phyloP scores from a whole-genome alignment of 2,113 vertebrate species.

The Taurulus bubalis region DNA sequence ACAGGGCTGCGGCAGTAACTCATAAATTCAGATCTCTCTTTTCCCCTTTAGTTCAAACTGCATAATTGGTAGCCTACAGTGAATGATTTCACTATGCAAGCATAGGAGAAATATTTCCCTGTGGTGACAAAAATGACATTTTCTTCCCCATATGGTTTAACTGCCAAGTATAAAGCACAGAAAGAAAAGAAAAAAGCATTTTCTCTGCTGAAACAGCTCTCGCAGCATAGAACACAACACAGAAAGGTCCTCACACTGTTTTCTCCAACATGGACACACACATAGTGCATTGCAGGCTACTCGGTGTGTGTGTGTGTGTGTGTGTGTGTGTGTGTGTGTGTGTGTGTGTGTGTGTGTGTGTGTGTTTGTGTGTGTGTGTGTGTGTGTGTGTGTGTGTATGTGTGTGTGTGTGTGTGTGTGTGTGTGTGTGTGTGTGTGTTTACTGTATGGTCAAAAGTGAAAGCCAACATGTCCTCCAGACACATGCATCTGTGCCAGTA shows the following conservation, averaged over 20 bases:
- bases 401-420: too few relatives aligned
- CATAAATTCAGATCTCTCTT: constrained; percentile 34
- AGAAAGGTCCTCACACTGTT: constrained; percentile 36
- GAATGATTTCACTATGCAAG: constrained; percentile 32
- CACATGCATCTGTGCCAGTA: constrained; percentile 18
- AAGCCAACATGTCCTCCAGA: constrained; percentile 31
- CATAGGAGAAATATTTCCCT: constrained; percentile 56
- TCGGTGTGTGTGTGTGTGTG: not conserved
- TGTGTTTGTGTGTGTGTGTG: not conserved
- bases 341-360: not conserved
- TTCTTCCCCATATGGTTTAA: constrained; percentile 58
- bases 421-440: not conserved
- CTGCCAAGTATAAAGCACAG: constrained; percentile 44
- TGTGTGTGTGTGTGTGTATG: too few relatives aligned
- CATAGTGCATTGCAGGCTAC: not conserved
- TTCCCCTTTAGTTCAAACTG: constrained; percentile 57
- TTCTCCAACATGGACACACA: not conserved
- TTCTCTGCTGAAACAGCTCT: constrained; percentile 48
- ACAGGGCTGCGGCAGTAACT: constrained; percentile 22
- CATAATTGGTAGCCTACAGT: constrained; percentile 67
- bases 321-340: too few relatives aligned
- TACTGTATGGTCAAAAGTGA: constrained; percentile 29
- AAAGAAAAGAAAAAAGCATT: constrained; percentile 25
- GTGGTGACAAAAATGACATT: constrained; percentile 73
- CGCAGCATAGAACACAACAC: constrained; percentile 24